Conservation (phyloP, 2,888 invertebrate genomes). For the Theretra japonica region DNA sequence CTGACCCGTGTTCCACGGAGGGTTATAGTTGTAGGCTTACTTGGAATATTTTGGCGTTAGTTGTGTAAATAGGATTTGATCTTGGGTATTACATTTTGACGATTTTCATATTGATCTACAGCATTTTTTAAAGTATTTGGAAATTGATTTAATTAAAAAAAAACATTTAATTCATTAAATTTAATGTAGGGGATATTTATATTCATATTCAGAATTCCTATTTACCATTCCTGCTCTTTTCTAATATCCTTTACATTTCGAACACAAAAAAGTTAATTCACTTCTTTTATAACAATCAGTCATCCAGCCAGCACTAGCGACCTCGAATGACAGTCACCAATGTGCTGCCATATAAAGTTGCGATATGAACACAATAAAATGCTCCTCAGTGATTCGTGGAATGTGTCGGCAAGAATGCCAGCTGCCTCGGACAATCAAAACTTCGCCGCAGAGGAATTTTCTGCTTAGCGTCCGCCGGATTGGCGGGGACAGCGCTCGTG, state of each 20-base stretch:
- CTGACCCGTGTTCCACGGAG: constrained; percentile 2
- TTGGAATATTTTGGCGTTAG: neutral
- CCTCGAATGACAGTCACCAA: constrained; percentile 66
- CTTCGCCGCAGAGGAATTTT: constrained; percentile 80
- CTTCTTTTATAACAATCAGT: neutral
- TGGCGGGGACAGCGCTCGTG: constrained; percentile 65
- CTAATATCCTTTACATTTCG: no score
- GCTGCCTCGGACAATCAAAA: constrained; percentile 85
- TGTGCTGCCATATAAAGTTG: constrained; percentile 69
- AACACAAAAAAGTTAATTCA: no score
- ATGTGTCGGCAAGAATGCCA: constrained; percentile 82
- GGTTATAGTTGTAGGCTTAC: neutral
- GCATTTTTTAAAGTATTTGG: no score
- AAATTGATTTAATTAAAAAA: no score
- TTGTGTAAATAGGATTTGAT: neutral
- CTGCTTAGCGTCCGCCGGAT: constrained; percentile 78
- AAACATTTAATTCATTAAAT: no score
- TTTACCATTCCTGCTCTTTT: no score
- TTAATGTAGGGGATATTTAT: no score
- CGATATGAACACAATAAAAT: constrained; percentile 79
- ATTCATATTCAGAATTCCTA: no score
- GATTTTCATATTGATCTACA: no score
- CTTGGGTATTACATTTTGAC: no score
- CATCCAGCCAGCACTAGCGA: constrained; percentile 34
- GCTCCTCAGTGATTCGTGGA: constrained; percentile 68